phyloP scores from a whole-genome alignment of 2,113 vertebrate genomes.

The Myocastor coypus region DNA sequence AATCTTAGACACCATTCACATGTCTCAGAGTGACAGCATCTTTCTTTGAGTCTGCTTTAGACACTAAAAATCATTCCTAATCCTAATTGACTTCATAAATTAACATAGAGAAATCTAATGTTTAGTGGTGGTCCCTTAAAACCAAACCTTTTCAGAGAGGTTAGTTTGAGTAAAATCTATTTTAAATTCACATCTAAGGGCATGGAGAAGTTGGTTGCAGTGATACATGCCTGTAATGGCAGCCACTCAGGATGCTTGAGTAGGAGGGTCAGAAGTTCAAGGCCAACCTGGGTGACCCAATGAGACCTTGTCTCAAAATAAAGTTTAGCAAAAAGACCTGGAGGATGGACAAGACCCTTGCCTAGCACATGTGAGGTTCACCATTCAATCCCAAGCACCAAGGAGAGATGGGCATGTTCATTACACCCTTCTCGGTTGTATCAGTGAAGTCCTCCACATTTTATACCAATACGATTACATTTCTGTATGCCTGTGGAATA shows the following conservation, averaged over 20 bases:
- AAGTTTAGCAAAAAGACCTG: background rate
- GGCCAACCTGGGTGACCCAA: background rate
- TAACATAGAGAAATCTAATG: background rate
- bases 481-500: background rate
- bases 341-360: background rate
- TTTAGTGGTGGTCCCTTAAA: constrained; percentile 4
- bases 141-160: background rate
- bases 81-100: background rate
- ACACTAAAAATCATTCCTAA: constrained; percentile 41
- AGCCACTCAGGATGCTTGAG: background rate
- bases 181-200: constrained; percentile 52
- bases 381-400: background rate
- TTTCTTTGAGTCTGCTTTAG: constrained; percentile 22
- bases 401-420: background rate
- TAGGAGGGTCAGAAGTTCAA: background rate
- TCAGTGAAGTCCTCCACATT: background rate
- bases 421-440: background rate
- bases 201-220: background rate
- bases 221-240: background rate
- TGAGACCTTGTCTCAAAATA: background rate
- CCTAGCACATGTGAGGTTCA: background rate
- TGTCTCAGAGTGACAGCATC: background rate
- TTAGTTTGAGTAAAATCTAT: background rate
- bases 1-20: background rate
- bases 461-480: background rate